Conservation (phyloP, 1,140 invertebrate genomes). For the Listronotus bonariensis region DNA sequence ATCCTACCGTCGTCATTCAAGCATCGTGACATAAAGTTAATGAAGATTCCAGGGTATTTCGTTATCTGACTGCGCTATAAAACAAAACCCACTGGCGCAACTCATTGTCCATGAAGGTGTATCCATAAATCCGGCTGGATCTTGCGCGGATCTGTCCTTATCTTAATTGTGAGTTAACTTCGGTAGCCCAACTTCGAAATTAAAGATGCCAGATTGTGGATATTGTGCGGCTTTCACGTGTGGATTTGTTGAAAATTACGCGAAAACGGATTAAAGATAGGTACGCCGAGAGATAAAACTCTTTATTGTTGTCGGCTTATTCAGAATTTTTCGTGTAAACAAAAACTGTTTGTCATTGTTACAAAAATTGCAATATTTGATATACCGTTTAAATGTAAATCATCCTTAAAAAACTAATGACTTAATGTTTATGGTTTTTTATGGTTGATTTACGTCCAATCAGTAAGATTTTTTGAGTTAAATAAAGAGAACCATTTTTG, state of each 20-base stretch:
- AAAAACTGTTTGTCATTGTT: too few species aligned
- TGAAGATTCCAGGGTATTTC: neutral
- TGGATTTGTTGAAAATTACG: conserved; percentile 10
- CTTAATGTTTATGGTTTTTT: too few species aligned
- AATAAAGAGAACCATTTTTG: too few species aligned
- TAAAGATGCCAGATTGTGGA: conserved; percentile 23
- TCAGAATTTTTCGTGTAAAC: neutral
- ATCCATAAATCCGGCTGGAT: conserved; percentile 18
- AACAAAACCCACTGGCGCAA: neutral
- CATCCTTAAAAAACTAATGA: too few species aligned
- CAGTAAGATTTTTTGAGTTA: too few species aligned
- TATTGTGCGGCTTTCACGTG: conserved; percentile 8
- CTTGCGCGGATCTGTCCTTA: conserved; percentile 23
- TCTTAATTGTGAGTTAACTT: conserved; percentile 36
- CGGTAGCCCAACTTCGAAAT: conserved; percentile 23
- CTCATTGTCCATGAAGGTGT: neutral
- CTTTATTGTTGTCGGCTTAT: neutral
- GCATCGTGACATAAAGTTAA: too few species aligned
- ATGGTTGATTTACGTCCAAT: too few species aligned
- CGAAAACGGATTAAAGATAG: too few species aligned
- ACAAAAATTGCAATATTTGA: too few species aligned
- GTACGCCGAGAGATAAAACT: too few species aligned
- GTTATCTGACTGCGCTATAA: conserved; percentile 5
- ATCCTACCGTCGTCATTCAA: too few species aligned
- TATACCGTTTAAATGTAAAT: too few species aligned